Evolutionary conservation across 2,797 vertebrate species (phyloP).

Genomic region (Microchirus variegatus): DNA sequence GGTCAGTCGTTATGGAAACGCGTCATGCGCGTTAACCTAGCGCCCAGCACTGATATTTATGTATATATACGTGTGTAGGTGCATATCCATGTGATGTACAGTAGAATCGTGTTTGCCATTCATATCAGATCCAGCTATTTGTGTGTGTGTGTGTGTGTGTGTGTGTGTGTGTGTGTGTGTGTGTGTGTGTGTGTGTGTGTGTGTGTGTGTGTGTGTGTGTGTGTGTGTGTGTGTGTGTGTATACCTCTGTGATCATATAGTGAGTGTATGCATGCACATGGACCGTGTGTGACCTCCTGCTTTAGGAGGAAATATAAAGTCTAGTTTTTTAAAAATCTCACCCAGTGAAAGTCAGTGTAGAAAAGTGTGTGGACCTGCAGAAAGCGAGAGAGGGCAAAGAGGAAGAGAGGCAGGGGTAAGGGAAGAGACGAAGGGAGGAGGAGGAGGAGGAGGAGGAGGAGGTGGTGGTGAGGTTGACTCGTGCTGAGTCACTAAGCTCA

Average conservation of each 20-base stretch:
- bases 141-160: constrained; percentile 4
- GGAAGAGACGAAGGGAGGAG: not conserved
- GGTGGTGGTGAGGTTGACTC: constrained; percentile 12
- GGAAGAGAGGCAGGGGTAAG: not conserved
- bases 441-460: not conserved
- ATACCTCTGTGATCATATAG: constrained; percentile 1
- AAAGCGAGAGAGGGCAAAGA: constrained; percentile 7
- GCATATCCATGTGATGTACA: constrained; percentile 8
- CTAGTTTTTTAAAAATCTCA: too few species aligned
- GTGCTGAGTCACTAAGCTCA: constrained; percentile 65
- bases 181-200: not conserved
- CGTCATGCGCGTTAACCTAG: too few species aligned
- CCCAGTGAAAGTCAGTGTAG: constrained; percentile 34
- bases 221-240: constrained; percentile 4
- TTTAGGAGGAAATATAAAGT: not conserved
- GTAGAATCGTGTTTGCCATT: not conserved
- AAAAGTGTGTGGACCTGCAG: constrained; percentile 36
- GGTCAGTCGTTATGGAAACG: too few species aligned
- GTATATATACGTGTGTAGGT: not conserved
- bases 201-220: not conserved
- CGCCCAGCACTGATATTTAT: too few species aligned
- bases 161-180: not conserved
- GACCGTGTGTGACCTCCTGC: constrained; percentile 3
- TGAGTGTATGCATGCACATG: constrained; percentile 33
- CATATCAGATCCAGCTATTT: not conserved